A percentile compares a stretch with the other conserved stretches of the same genome.
phyloP scores from a whole-genome alignment of 92 coral and sea anemone genomes.

The Hydrozoanthus gracilis region DNA sequence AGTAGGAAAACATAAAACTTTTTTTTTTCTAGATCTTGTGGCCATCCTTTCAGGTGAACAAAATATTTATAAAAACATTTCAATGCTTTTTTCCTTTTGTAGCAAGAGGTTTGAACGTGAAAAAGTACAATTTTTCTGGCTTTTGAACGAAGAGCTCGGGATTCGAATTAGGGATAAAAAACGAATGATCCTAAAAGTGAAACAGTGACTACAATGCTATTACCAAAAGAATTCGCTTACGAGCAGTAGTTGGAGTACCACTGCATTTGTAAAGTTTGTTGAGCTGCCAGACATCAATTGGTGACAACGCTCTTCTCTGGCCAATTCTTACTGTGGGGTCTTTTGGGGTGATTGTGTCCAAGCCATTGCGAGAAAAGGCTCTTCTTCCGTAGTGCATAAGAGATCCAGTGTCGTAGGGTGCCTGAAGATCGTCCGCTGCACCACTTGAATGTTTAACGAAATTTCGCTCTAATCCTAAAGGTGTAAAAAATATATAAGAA shows the following conservation, averaged over 20 bases:
- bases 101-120: too few species aligned
- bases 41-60: too few species aligned
- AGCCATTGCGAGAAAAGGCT: background rate
- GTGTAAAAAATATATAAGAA: background rate
- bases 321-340: slow-evolving; percentile 22
- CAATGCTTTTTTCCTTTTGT: too few species aligned
- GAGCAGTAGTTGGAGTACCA: slow-evolving; percentile 22
- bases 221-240: background rate
- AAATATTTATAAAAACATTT: too few species aligned
- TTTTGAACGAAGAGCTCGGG: too few species aligned
- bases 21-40: too few species aligned
- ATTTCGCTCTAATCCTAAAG: background rate
- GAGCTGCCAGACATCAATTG: slow-evolving; percentile 41
- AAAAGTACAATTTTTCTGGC: too few species aligned
- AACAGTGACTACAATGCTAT: too few species aligned
- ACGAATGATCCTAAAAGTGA: too few species aligned
- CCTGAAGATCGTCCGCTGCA: slow-evolving; percentile 1
- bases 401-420: slow-evolving; percentile 28
- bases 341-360: slow-evolving; percentile 28
- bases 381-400: slow-evolving; percentile 35
- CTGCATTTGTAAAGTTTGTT: slow-evolving; percentile 12
- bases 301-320: slow-evolving; percentile 42
- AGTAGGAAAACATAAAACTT: too few species aligned
- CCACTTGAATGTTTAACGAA: background rate
- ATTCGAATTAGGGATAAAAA: too few species aligned